Evolutionary conservation across 2,113 vertebrate species (phyloP), one percentile per base, ranked within the genome.

Genomic region (Chitala chitala): DNA sequence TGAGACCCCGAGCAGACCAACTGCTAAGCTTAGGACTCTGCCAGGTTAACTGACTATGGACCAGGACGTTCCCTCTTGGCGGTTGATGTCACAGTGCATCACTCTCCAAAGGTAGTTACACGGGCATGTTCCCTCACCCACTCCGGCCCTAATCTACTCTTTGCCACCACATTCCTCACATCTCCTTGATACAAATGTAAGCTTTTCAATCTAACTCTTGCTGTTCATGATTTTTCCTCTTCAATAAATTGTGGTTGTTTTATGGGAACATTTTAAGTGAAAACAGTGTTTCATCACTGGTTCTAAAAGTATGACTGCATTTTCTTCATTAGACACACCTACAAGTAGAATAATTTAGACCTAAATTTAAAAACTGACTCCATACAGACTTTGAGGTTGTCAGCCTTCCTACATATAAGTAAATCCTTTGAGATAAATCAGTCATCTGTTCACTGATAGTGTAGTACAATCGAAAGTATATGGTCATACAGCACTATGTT

Each of bases 241-340:
- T 63, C 59, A 63, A 63, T 63, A 63, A 63, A 63, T 63, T 29
- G 59, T 63, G 59, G 7, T 63, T 63, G 59, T 63, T 63, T 63
- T 63, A 63, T 40, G 59, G 59, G 33, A 63, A n/a, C 33, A 63
- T 33, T 31, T 15, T 38, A 63, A 63, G 15, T 63, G 59, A 17
- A 63, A 7, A 33, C 38, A n/a, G n/a, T 36, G 29, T 59, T 63
- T 63, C 31, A 38, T 38, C 31, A 8, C 24, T 55, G 29, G 29
- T 59, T 3, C 24, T 59, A 13, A 59, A n/a, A n/a, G n/a, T n/a
- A n/a, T n/a, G n/a, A n/a, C n/a, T n/a, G n/a, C n/a, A n/a, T n/a
- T n/a, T n/a, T n/a, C n/a, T n/a, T n/a, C n/a, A n/a, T n/a, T n/a
- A n/a, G n/a, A n/a, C n/a, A n/a, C n/a, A n/a, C n/a, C n/a, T n/a